Evolutionary conservation across 1,140 invertebrate species (phyloP).

Genomic region (Drosophila kanapiae): DNA sequence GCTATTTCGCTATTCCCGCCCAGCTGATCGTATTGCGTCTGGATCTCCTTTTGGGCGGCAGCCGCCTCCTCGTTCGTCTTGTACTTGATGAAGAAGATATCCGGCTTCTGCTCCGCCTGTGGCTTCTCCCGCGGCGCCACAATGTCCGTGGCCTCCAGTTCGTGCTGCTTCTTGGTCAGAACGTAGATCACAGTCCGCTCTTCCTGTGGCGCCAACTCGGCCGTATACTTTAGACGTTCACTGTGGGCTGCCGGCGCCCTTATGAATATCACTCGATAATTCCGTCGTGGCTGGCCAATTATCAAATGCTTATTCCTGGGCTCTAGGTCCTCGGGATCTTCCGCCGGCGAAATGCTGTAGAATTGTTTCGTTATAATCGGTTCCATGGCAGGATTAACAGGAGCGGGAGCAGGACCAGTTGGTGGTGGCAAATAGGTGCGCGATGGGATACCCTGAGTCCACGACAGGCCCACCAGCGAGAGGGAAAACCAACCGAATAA

Average conservation of each 20-base stretch:
- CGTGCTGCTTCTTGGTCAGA: slow-evolving; percentile 88
- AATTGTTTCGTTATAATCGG: slow-evolving; percentile 80
- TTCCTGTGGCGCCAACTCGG: slow-evolving; percentile 89
- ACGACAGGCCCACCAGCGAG: neutral
- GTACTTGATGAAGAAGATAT: slow-evolving; percentile 91
- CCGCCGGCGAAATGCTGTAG: slow-evolving; percentile 71
- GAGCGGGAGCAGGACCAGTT: neutral
- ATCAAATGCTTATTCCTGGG: slow-evolving; percentile 65
- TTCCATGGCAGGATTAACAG: neutral
- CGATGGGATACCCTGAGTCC: slow-evolving; percentile 18
- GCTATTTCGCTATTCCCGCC: slow-evolving; percentile 70
- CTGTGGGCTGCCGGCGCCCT: slow-evolving; percentile 90
- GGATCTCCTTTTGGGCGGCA: slow-evolving; percentile 75
- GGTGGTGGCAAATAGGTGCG: slow-evolving; percentile 64
- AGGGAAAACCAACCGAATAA: neutral
- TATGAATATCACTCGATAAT: slow-evolving; percentile 95
- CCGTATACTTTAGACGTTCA: slow-evolving; percentile 88
- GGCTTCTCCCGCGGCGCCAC: slow-evolving; percentile 85
- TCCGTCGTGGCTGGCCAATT: slow-evolving; percentile 88
- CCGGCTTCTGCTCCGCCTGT: slow-evolving; percentile 88
- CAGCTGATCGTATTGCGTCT: slow-evolving; percentile 74
- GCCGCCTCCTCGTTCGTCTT: slow-evolving; percentile 88
- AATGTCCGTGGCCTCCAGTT: slow-evolving; percentile 68
- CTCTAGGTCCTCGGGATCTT: slow-evolving; percentile 65
- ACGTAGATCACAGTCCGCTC: slow-evolving; percentile 95